Percentiles rank a stretch among this genome's conserved stretches.
These are phyloP conservation scores for Lepus townsendii DNA, from an alignment of 2,797 vertebrate species.

Conservation along the genomic window DNA sequence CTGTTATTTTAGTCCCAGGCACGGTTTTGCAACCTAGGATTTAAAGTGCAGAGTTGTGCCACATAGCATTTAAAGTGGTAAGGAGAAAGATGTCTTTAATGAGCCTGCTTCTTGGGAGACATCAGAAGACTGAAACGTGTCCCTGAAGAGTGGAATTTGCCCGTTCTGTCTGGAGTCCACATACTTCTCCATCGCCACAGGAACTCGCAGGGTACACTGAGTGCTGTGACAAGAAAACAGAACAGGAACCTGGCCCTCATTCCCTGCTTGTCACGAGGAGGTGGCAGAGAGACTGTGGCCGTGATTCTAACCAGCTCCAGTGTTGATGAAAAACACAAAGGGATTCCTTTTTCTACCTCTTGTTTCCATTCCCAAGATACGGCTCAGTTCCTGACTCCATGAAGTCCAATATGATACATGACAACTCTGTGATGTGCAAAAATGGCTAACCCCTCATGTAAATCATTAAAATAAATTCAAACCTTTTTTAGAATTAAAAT, in stretches of 20 bases:
- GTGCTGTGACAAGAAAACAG: neutral
- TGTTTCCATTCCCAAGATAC: neutral
- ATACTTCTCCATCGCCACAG: conserved; percentile 1
- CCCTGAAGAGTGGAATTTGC: neutral
- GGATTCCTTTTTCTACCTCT: neutral
- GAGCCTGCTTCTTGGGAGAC: neutral
- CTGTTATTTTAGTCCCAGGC: neutral
- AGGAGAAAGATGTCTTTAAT: neutral
- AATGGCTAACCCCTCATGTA: neutral
- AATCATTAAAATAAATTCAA: neutral
- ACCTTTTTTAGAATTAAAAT: conserved; percentile 35
- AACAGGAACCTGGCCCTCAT: neutral
- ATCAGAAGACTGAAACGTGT: neutral
- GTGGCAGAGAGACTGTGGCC: neutral
- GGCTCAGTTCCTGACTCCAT: neutral
- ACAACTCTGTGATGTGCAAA: neutral
- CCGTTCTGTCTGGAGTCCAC: neutral
- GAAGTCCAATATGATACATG: neutral
- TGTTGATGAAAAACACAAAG: neutral
- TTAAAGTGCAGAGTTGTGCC: neutral
- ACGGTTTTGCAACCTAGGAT: neutral
- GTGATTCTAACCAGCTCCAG: neutral
- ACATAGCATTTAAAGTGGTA: neutral
- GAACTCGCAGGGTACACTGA: neutral
- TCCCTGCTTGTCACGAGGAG: accelerated